phyloP scores from a whole-genome alignment of 37 sponge, comb jelly and placozoan species.

The Agelas oroides region DNA sequence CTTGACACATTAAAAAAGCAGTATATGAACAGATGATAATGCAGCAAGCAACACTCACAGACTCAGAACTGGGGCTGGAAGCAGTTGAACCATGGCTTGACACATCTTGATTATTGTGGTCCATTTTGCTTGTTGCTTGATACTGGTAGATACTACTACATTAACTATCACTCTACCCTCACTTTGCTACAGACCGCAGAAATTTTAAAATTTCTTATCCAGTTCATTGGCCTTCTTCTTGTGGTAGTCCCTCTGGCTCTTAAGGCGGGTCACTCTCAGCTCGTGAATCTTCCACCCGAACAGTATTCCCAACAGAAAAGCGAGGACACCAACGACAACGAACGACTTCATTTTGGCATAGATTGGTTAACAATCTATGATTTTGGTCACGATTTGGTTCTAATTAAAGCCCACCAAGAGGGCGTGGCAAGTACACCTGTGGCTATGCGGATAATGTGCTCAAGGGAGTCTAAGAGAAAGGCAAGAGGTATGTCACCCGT shows the following conservation, averaged over 20 bases:
- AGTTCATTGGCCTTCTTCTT: background rate
- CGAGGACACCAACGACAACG: background rate
- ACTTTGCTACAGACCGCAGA: too few species aligned
- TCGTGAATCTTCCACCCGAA: conserved; percentile 6
- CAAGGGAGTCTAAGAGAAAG: too few species aligned
- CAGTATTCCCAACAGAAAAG: background rate
- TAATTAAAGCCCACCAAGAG: background rate
- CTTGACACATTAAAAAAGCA: too few species aligned
- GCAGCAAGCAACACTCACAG: background rate
- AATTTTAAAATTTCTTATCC: background rate
- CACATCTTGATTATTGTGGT: too few species aligned
- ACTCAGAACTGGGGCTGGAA: background rate
- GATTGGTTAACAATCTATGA: too few species aligned
- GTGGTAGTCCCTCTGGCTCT: conserved; percentile 2
- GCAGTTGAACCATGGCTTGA: too few species aligned
- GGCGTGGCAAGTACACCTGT: background rate
- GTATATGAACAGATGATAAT: too few species aligned
- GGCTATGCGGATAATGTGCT: too few species aligned
- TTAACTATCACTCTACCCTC: too few species aligned
- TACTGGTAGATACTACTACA: too few species aligned
- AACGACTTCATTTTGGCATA: background rate
- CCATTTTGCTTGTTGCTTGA: too few species aligned
- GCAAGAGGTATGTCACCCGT: too few species aligned
- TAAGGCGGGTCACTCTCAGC: background rate
- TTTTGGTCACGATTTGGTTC: background rate